These are phyloP conservation scores for Adelognathus sp. DNA, from an alignment of 2,888 invertebrate species.

Conservation along the genomic window DNA sequence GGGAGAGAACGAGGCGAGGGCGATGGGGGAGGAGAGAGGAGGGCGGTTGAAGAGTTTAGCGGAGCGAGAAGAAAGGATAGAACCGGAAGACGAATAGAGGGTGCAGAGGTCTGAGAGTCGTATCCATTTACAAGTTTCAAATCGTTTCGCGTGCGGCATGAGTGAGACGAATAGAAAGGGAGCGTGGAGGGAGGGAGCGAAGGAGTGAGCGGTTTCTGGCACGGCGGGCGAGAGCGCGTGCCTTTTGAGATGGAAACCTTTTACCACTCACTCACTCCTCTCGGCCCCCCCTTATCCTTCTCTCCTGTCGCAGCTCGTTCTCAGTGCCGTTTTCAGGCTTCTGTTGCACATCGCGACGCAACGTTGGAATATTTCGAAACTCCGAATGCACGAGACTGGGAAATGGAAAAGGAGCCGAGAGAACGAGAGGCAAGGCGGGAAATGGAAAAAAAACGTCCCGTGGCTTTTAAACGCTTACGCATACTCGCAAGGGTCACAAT, in stretches of 20 bases:
- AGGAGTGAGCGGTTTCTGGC: background rate
- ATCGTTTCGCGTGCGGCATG: conserved; percentile 69
- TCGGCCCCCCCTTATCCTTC: conserved; percentile 34
- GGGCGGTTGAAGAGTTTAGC: conserved; percentile 2
- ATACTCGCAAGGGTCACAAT: conserved; percentile 56
- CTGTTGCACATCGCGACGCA: conserved; percentile 55
- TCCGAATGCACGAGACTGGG: conserved; percentile 29
- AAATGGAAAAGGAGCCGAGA: background rate
- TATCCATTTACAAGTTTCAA: conserved; percentile 77
- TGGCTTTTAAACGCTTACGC: conserved; percentile 76
- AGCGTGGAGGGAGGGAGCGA: background rate
- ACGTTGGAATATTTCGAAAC: conserved; percentile 73
- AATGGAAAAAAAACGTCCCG: conserved; percentile 63
- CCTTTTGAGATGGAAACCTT: conserved; percentile 75
- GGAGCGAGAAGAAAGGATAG: conserved; percentile 23
- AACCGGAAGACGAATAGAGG: conserved; percentile 55
- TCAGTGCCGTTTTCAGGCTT: conserved; percentile 19
- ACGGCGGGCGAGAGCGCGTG: conserved; percentile 53
- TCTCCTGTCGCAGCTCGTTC: conserved; percentile 20
- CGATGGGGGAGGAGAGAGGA: conserved; percentile 2
- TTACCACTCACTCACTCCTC: conserved; percentile 71
- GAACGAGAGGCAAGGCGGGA: background rate
- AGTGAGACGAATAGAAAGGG: conserved; percentile 37
- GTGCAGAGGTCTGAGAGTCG: conserved; percentile 67
- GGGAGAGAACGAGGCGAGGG: conserved; percentile 3